Evolutionary conservation across 1,140 invertebrate genomes (phyloP).

Genomic region (Solenopsis invicta): DNA sequence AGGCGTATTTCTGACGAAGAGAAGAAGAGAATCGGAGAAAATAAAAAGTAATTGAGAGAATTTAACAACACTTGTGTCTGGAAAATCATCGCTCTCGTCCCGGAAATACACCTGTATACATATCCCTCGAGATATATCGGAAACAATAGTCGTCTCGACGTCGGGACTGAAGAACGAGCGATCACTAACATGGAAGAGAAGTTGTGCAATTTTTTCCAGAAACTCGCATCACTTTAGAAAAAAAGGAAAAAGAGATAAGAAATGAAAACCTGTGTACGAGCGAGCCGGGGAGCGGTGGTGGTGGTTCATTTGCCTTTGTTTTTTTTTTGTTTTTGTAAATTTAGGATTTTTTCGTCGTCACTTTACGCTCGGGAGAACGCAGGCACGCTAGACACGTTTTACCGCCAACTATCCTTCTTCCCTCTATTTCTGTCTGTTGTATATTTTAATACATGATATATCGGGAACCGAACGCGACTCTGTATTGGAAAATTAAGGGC

Average conservation of each 20-base stretch:
- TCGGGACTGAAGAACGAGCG: background rate
- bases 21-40: background rate
- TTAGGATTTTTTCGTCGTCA: conserved; percentile 2
- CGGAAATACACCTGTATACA: conserved; percentile 63
- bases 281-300: conserved; percentile 77
- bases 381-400: conserved; percentile 54
- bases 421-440: conserved; percentile 34
- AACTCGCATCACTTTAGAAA: conserved; percentile 19
- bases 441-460: conserved; percentile 38
- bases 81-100: conserved; percentile 9
- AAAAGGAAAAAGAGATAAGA: background rate
- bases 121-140: conserved; percentile 15
- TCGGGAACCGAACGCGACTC: conserved; percentile 37
- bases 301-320: conserved; percentile 38
- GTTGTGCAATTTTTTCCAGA: conserved; percentile 44
- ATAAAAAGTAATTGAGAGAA: background rate
- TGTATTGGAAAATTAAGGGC: conserved; percentile 47
- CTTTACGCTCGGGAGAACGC: conserved; percentile 41
- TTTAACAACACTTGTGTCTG: background rate
- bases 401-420: conserved; percentile 59
- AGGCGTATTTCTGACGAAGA: conserved; percentile 74
- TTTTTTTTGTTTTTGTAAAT: background rate
- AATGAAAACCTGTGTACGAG: conserved; percentile 45
- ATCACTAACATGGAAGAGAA: conserved; percentile 62
- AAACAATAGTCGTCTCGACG: conserved; percentile 43